Conservation (phyloP, 2,888 invertebrate species). For the Drosophila merina region DNA sequence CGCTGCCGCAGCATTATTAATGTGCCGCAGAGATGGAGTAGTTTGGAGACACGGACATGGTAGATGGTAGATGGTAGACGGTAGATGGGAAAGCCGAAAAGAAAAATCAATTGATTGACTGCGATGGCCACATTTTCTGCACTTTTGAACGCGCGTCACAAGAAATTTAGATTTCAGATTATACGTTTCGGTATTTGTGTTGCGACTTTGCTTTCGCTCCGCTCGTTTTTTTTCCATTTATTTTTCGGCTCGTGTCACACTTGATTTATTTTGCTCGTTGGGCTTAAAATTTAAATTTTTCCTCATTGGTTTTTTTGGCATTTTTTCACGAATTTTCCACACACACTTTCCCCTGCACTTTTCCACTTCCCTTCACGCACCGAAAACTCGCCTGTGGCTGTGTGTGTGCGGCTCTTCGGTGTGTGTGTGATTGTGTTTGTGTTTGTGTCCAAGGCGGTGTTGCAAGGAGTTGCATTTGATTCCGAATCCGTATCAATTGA, state of each 20-base stretch:
- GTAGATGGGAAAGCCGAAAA: slow-evolving; percentile 4
- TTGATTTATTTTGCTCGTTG: slow-evolving; percentile 68
- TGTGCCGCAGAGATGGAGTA: slow-evolving; percentile 42
- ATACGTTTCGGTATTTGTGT: slow-evolving; percentile 40
- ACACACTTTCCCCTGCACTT: slow-evolving; percentile 24
- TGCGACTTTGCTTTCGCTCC: slow-evolving; percentile 38
- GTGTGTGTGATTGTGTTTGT: slow-evolving; percentile 1
- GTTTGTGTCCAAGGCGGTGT: slow-evolving; percentile 51
- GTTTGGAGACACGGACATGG: background rate
- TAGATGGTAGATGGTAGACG: background rate
- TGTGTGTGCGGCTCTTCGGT: background rate
- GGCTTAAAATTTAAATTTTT: slow-evolving; percentile 58
- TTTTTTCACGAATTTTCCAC: slow-evolving; percentile 44
- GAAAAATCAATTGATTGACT: slow-evolving; percentile 75
- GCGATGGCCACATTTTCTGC: slow-evolving; percentile 72
- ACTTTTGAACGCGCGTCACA: slow-evolving; percentile 74
- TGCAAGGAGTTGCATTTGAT: slow-evolving; percentile 28
- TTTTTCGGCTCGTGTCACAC: slow-evolving; percentile 48
- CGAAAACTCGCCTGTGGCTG: background rate
- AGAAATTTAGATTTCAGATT: slow-evolving; percentile 48
- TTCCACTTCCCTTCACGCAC: slow-evolving; percentile 5
- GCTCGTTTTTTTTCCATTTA: background rate
- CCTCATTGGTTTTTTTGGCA: slow-evolving; percentile 40
- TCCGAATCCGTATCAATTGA: slow-evolving; percentile 15
- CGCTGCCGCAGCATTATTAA: slow-evolving; percentile 63